Evolutionary conservation across 2,797 vertebrate species (phyloP), one percentile per base, ranked within the genome.

Genomic region (Crenichthys baileyi): DNA sequence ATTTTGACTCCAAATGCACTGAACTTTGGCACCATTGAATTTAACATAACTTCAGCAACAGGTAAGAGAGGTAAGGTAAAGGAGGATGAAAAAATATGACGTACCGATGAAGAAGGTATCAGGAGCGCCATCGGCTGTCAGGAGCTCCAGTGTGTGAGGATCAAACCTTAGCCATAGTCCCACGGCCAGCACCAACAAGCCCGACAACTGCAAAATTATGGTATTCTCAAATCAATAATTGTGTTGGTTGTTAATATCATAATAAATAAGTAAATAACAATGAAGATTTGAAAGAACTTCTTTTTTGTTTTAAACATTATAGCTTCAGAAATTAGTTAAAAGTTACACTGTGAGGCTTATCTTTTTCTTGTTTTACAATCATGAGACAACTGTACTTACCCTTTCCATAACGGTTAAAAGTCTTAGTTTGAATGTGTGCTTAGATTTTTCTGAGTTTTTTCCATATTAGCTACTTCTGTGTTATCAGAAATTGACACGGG

Each of bases 141-240:
- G 88, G 2, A 96, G 94, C 41, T 89, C 73, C 77, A 82, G 82
- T 1, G 96, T 96, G 72, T 92, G 80, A 0, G 95, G 93, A 81
- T 97, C 97, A 79, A 99, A 97, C 44, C 97, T 94, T 84, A 99
- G 95, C 98, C 98, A 99, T 2, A 99, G 94, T 82, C 97, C 98
- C 75, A 99, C 96, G 3, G 96, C 96, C 87, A 99, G 93, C 85
- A 99, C 96, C 79, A 97, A 88, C 16, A 97, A 86, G 79, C 98
- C 98, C 0, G 96, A 96, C 94, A 99, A 91, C 98, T 99, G 95
- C 41, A 48, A 83, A 51, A 79, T 80, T 0, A 50, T 77, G 0
- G 41, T 53, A 76, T 15, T 2, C 65, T 2, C 50, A 7, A 2
- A 63, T 76, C 15, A 73, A 9, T 44, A 55, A 72, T 71, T 22